These are phyloP conservation scores for Caenorhabditis imperialis DNA, from an alignment of 2,888 invertebrate species.

Conservation along the genomic window DNA sequence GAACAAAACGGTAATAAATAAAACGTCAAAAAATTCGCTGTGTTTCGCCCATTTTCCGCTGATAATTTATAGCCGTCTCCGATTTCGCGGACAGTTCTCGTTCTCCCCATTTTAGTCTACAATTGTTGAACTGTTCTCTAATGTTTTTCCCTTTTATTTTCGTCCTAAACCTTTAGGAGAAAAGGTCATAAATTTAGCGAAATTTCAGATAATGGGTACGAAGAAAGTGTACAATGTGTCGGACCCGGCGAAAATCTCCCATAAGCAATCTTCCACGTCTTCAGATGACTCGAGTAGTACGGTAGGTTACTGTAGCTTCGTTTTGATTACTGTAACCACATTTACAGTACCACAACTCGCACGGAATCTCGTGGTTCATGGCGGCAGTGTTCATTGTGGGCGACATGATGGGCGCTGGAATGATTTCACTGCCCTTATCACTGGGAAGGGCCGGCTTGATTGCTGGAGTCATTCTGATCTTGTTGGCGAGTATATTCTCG, in stretches of 20 bases:
- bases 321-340: not conserved
- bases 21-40: no score
- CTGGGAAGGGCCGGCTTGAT: conserved; percentile 56
- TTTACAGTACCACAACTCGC: conserved; percentile 44
- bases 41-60: no score
- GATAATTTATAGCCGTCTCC: conserved; percentile 17
- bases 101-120: no score
- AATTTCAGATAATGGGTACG: conserved; percentile 28
- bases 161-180: no score
- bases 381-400: conserved; percentile 65
- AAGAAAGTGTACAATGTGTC: conserved; percentile 42
- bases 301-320: conserved; percentile 1
- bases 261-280: no score
- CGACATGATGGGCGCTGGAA: conserved; percentile 66
- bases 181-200: no score
- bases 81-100: not conserved
- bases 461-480: conserved; percentile 42
- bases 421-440: conserved; percentile 63
- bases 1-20: no score
- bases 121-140: not conserved
- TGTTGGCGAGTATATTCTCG: conserved; percentile 55
- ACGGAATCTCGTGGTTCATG: conserved; percentile 61
- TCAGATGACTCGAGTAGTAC: conserved; percentile 31
- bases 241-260: conserved; percentile 8
- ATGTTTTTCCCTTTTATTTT: not conserved